These are phyloP conservation scores for Drosophila suboccidentalis DNA, from an alignment of 2,888 invertebrate genomes.

Conservation along the genomic window DNA sequence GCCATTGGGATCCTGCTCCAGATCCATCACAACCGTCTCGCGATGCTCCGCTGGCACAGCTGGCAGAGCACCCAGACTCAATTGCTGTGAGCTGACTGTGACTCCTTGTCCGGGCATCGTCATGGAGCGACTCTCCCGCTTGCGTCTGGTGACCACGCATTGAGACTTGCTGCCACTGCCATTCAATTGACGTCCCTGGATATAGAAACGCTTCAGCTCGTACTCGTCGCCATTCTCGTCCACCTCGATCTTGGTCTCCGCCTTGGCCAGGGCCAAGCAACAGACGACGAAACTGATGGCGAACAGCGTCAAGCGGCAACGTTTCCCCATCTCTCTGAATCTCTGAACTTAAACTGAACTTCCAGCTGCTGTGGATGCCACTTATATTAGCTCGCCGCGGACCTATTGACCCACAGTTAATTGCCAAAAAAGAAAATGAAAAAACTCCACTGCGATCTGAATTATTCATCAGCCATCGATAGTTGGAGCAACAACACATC, in stretches of 20 bases:
- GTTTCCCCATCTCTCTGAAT: slow-evolving; percentile 61
- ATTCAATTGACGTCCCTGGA: slow-evolving; percentile 76
- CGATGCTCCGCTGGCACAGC: slow-evolving; percentile 43
- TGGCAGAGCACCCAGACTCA: slow-evolving; percentile 20
- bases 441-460: slow-evolving; percentile 41
- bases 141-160: slow-evolving; percentile 78
- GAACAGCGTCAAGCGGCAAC: slow-evolving; percentile 54
- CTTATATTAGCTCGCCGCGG: slow-evolving; percentile 79
- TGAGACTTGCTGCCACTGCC: slow-evolving; percentile 74
- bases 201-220: slow-evolving; percentile 79
- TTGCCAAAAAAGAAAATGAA: slow-evolving; percentile 49
- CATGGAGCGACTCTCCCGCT: slow-evolving; percentile 57
- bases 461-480: slow-evolving; percentile 65
- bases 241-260: slow-evolving; percentile 75
- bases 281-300: slow-evolving; percentile 31
- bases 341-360: slow-evolving; percentile 46
- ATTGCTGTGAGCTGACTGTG: slow-evolving; percentile 58
- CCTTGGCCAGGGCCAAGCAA: slow-evolving; percentile 52
- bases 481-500: background rate
- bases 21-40: slow-evolving; percentile 23
- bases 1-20: background rate
- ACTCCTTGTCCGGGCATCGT: background rate
- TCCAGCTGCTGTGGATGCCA: slow-evolving; percentile 25
- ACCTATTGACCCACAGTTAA: slow-evolving; percentile 74
- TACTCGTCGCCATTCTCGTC: slow-evolving; percentile 82